Percentiles rank a stretch among this genome's conserved stretches.
These are phyloP conservation scores for Falco berigora DNA, from an alignment of 2,797 vertebrate genomes.

Conservation along the genomic window DNA sequence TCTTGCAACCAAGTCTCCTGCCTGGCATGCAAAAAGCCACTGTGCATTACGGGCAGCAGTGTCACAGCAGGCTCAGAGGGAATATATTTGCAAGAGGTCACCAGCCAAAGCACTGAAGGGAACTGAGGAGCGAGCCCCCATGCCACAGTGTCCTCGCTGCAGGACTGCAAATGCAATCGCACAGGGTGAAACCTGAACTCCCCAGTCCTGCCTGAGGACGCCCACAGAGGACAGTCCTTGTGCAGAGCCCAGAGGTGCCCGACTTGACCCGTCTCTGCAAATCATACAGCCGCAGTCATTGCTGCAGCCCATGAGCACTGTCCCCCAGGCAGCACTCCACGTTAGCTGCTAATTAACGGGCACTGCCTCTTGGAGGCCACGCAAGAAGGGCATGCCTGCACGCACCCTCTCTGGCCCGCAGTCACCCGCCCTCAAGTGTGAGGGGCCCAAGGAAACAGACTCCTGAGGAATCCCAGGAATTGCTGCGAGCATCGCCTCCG, in stretches of 20 bases:
- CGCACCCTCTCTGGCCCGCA: fast-evolving
- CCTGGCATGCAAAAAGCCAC: not conserved
- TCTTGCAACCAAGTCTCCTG: not conserved
- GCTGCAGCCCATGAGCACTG: fast-evolving
- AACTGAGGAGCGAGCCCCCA: not conserved
- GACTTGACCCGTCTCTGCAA: fast-evolving
- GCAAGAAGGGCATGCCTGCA: not conserved
- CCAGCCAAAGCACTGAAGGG: not conserved
- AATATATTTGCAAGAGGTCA: not conserved
- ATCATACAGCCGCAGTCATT: not conserved
- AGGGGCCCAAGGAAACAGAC: not conserved
- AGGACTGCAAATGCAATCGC: not conserved
- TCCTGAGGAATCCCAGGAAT: not conserved
- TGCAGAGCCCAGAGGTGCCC: fast-evolving
- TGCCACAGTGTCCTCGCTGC: not conserved
- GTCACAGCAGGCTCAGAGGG: fast-evolving
- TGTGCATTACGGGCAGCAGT: fast-evolving
- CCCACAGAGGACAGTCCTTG: not conserved
- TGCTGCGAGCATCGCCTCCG: not conserved
- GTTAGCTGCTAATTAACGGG: not conserved
- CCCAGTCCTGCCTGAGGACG: not conserved
- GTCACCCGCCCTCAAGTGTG: fast-evolving
- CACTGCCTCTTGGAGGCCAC: not conserved
- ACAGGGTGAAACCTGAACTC: not conserved
- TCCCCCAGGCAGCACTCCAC: fast-evolving